These are phyloP conservation scores for Ctenochaetus hawaiiensis DNA, from an alignment of 2,797 vertebrate genomes.

Conservation along the genomic window DNA sequence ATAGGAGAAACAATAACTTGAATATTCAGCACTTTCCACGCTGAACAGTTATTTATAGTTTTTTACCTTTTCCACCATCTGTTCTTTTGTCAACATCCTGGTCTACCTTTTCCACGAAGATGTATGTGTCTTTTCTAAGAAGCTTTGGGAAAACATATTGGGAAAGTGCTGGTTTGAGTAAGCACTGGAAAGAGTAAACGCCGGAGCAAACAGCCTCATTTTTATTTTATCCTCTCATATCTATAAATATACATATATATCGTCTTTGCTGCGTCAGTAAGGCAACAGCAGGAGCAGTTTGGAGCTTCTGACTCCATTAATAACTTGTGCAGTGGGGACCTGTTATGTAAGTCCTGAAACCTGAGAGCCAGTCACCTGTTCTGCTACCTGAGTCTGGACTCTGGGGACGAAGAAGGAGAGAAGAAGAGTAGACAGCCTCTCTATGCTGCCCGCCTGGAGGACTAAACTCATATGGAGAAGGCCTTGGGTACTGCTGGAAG, in stretches of 20 bases:
- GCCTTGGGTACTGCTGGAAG: slow-evolving; percentile 34
- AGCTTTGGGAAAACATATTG: slow-evolving; percentile 33
- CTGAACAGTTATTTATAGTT: slow-evolving; percentile 70
- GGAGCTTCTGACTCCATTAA: slow-evolving; percentile 73
- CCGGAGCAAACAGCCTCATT: slow-evolving; percentile 24
- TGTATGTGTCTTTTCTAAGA: slow-evolving; percentile 33
- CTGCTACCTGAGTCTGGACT: slow-evolving; percentile 76
- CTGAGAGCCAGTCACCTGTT: slow-evolving; percentile 79
- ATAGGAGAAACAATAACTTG: slow-evolving; percentile 39
- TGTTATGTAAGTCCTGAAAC: slow-evolving; percentile 78
- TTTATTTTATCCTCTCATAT: slow-evolving; percentile 30
- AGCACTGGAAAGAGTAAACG: slow-evolving; percentile 32
- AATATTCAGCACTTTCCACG: slow-evolving; percentile 64
- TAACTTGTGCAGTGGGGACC: slow-evolving; percentile 66
- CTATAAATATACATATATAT: slow-evolving; percentile 4
- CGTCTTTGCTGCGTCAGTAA: slow-evolving; percentile 47
- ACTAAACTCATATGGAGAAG: slow-evolving; percentile 31
- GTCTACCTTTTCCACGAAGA: slow-evolving; percentile 39
- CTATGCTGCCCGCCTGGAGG: slow-evolving; percentile 42
- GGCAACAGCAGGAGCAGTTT: slow-evolving; percentile 32
- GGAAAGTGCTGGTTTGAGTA: slow-evolving; percentile 46
- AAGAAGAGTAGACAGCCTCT: slow-evolving; percentile 30
- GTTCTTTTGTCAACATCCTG: slow-evolving; percentile 56
- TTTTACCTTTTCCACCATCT: slow-evolving; percentile 31
- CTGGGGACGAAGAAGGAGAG: slow-evolving; percentile 48